Conservation (phyloP, 2,888 invertebrate genomes). For the Drosophila emarginata region DNA sequence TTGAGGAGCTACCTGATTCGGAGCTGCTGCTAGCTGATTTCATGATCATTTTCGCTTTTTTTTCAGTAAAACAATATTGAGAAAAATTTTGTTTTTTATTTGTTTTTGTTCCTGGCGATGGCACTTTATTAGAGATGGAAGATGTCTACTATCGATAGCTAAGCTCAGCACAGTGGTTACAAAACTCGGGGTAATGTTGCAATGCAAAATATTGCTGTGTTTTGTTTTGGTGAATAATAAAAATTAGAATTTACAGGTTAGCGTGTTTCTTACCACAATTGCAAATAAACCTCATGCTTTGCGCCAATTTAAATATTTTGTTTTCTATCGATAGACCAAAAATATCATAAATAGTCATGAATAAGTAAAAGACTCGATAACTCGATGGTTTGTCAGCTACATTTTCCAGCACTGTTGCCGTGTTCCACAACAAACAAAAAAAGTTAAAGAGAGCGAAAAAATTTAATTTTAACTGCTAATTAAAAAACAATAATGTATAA, state of each 20-base stretch:
- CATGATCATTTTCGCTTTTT: conserved; percentile 32
- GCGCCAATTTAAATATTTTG: too few relatives aligned
- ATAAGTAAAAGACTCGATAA: neutral
- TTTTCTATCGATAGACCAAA: too few relatives aligned
- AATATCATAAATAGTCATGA: too few relatives aligned
- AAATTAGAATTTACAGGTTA: too few relatives aligned
- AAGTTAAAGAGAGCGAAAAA: neutral
- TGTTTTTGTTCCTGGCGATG: neutral
- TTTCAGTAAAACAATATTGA: neutral
- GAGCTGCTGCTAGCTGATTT: conserved; percentile 80
- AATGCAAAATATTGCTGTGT: too few relatives aligned
- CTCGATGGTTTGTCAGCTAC: neutral
- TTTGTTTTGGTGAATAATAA: neutral
- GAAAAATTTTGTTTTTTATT: neutral
- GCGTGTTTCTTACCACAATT: too few relatives aligned
- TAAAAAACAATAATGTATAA: conserved; percentile 69
- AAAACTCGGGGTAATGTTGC: neutral
- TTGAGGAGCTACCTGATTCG: conserved; percentile 86
- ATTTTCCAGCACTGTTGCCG: neutral
- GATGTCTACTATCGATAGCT: neutral
- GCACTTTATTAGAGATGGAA: neutral
- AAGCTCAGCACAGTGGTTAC: neutral
- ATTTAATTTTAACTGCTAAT: neutral
- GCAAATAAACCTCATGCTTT: too few relatives aligned
- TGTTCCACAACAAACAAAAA: neutral